phyloP scores from a whole-genome alignment of 2,113 vertebrate genomes.

The Ctenodactylus gundi region DNA sequence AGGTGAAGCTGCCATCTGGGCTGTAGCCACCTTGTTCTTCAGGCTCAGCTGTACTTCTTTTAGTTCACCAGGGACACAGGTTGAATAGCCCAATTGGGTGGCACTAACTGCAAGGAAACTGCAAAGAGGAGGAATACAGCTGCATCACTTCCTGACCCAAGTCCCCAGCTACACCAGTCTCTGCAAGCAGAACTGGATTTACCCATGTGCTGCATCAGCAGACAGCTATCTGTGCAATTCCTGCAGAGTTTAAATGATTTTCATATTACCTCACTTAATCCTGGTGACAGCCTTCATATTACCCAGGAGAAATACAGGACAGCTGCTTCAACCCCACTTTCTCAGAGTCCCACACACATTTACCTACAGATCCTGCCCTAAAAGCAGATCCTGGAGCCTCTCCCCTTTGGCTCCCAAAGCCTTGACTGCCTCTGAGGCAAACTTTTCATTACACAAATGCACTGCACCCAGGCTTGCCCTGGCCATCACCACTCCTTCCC shows the following conservation, averaged over 20 bases:
- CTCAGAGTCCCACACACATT: not conserved
- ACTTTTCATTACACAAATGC: not conserved
- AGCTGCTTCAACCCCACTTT: not conserved
- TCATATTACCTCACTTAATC: not conserved
- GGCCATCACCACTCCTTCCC: not conserved
- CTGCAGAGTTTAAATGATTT: not conserved
- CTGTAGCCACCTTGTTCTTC: not conserved
- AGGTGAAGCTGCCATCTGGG: not conserved
- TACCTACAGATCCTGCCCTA: not conserved
- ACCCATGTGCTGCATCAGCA: not conserved
- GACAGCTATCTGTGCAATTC: not conserved
- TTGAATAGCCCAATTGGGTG: not conserved
- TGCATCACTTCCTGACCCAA: not conserved
- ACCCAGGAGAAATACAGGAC: not conserved
- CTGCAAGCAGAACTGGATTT: rapidly evolving
- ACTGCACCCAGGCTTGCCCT: not conserved
- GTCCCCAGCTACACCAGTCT: too few relatives aligned
- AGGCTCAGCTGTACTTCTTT: not conserved
- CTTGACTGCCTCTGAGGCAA: not conserved
- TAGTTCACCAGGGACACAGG: conserved; percentile 29
- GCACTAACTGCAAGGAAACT: not conserved
- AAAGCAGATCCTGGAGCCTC: not conserved
- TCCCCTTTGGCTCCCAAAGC: not conserved
- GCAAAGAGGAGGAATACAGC: conserved; percentile 19
- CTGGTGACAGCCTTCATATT: not conserved